These are phyloP conservation scores for Sycobia sp. DNA, from an alignment of 1,140 invertebrate species.

Conservation along the genomic window DNA sequence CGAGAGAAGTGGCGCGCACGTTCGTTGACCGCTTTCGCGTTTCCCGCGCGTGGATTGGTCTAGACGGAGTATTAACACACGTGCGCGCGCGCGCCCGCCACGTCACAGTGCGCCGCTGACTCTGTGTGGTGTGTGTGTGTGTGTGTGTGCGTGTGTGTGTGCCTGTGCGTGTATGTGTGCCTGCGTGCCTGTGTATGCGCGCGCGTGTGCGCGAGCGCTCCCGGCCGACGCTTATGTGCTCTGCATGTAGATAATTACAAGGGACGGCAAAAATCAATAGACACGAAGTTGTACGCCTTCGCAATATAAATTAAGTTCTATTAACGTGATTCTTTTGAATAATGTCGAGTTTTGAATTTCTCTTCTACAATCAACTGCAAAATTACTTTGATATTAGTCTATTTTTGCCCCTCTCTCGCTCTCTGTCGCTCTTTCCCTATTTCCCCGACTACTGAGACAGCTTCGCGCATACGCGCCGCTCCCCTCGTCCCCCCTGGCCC, in stretches of 20 bases:
- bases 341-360: constrained; percentile 22
- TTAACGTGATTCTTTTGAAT: constrained; percentile 35
- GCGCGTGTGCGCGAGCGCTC: not conserved
- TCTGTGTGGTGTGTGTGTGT: not conserved
- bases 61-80: constrained; percentile 34
- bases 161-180: not conserved
- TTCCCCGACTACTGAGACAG: too few relatives aligned
- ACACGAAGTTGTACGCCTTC: constrained; percentile 23
- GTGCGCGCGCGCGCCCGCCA: constrained; percentile 4
- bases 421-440: not conserved
- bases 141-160: not conserved
- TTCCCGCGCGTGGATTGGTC: constrained; percentile 30
- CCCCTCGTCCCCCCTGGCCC: too few relatives aligned
- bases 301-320: constrained; percentile 34
- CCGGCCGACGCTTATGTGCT: constrained; percentile 23
- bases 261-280: constrained; percentile 35
- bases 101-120: not conserved
- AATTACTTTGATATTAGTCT: constrained; percentile 23
- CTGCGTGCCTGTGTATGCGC: too few relatives aligned
- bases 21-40: constrained; percentile 30
- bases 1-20: too few relatives aligned
- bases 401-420: not conserved
- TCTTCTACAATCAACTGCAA: constrained; percentile 21
- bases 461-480: not conserved
- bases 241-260: constrained; percentile 35